Conservation (phyloP, 1,140 invertebrate genomes). For the Drosophila rufa region DNA sequence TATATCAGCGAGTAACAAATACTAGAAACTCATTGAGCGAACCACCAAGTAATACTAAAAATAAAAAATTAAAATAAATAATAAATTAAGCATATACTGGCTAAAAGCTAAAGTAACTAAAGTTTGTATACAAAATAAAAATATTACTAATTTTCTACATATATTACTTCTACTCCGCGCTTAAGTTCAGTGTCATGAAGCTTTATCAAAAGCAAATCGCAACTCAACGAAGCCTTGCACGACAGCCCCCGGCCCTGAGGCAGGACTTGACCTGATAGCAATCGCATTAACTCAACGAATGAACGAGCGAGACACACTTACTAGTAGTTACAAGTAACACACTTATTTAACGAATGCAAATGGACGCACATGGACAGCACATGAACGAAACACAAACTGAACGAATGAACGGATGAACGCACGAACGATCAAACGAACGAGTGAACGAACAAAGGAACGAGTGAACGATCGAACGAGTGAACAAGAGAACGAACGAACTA, state of each 20-base stretch:
- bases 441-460: constrained; percentile 16
- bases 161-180: neutral
- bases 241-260: neutral
- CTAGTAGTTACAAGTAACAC: constrained; percentile 27
- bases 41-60: neutral
- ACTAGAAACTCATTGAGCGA: no score
- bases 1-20: no score
- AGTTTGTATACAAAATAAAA: neutral
- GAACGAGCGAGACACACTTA: constrained; percentile 34
- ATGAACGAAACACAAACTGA: constrained; percentile 42
- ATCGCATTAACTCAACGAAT: constrained; percentile 42
- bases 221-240: constrained; percentile 31
- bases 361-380: constrained; percentile 6
- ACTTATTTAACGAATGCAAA: constrained; percentile 31
- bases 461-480: constrained; percentile 18
- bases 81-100: neutral
- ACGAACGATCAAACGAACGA: constrained; percentile 17
- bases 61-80: neutral
- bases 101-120: neutral
- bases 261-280: constrained; percentile 7
- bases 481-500: constrained; percentile 24
- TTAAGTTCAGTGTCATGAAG: constrained; percentile 25
- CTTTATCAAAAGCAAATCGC: neutral
- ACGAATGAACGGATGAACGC: constrained; percentile 21
- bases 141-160: neutral